phyloP scores from a whole-genome alignment of 2,888 invertebrate species.

The Congeria kusceri region DNA sequence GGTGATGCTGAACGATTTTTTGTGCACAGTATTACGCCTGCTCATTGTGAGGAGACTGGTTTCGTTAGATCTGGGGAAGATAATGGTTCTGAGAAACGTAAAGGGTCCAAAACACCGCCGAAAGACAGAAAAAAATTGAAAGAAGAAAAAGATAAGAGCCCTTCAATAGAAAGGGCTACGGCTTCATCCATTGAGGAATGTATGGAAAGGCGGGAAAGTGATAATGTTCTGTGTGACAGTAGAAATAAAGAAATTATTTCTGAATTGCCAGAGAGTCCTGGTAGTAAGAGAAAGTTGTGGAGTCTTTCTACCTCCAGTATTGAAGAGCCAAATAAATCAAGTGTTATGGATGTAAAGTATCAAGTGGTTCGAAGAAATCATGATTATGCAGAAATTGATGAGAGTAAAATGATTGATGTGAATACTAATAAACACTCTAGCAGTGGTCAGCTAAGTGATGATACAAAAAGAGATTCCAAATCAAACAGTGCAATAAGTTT shows the following conservation, averaged over 20 bases:
- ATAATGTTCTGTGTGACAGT: constrained; percentile 39
- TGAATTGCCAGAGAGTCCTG: constrained; percentile 71
- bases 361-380: constrained; percentile 75
- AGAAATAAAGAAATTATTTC: constrained; percentile 55
- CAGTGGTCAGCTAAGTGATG: constrained; percentile 19
- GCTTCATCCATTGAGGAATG: constrained; percentile 28
- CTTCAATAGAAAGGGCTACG: constrained; percentile 35
- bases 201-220: constrained; percentile 51
- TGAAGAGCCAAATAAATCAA: constrained; percentile 39
- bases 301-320: constrained; percentile 52
- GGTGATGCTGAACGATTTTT: constrained; percentile 47
- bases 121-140: constrained; percentile 71
- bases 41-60: constrained; percentile 19
- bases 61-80: constrained; percentile 59
- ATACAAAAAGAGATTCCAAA: constrained; percentile 16
- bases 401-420: constrained; percentile 29
- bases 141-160: constrained; percentile 53
- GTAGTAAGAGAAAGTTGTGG: constrained; percentile 68
- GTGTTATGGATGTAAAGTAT: constrained; percentile 17
- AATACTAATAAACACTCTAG: not conserved
- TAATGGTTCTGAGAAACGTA: constrained; percentile 65
- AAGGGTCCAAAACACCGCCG: constrained; percentile 71
- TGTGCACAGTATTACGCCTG: constrained; percentile 43
- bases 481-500: constrained; percentile 27
- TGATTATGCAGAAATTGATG: constrained; percentile 80